phyloP scores from a whole-genome alignment of 2,888 invertebrate genomes.

The Myathropa florea region DNA sequence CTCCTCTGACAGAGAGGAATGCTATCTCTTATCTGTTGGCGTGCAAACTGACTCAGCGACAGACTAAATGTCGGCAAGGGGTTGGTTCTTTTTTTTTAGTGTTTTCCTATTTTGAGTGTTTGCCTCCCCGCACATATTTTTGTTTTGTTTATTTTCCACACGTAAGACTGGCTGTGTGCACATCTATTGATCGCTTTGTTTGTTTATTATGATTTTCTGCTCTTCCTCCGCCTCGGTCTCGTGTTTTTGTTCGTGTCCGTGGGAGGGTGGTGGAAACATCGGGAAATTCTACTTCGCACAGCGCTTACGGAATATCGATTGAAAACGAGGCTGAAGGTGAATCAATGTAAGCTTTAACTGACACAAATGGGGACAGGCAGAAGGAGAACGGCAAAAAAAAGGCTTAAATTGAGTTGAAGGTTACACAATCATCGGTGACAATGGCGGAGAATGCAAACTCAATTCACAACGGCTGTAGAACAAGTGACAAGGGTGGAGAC shows the following conservation, averaged over 20 bases:
- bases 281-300: not conserved
- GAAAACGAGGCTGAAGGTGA: not conserved
- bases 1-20: not conserved
- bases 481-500: not conserved
- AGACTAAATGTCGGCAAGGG: not conserved
- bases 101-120: not conserved
- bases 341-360: not conserved
- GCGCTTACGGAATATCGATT: not conserved
- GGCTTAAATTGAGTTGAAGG: not conserved
- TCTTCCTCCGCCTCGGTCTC: not conserved
- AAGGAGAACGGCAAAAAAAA: not conserved
- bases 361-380: not conserved
- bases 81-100: not conserved
- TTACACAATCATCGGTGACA: not conserved
- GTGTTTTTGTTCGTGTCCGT: not conserved
- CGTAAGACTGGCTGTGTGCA: not conserved
- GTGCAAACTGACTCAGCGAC: not conserved
- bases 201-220: not conserved
- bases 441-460: not conserved
- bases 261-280: not conserved
- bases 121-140: not conserved
- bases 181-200: not conserved
- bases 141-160: not conserved
- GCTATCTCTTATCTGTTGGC: not conserved
- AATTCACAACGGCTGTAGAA: not conserved